phyloP scores from a whole-genome alignment of 2,113 vertebrate species.

The Sinocyclocheilus anophthalmus region DNA sequence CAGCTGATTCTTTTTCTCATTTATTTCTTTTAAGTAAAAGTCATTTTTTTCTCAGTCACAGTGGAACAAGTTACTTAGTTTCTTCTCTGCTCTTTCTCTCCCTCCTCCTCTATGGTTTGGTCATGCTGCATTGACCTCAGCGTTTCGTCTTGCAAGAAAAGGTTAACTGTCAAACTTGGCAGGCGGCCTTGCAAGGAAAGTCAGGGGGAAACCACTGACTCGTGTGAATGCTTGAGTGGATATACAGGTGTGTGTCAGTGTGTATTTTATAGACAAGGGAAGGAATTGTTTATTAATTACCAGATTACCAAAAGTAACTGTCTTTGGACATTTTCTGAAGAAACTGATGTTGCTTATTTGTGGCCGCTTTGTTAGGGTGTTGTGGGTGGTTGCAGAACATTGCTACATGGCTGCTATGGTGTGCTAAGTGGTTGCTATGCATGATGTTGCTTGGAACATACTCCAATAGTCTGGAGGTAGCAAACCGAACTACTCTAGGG shows the following conservation, averaged over 20 bases:
- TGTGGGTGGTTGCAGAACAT: neutral
- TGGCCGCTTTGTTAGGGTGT: neutral
- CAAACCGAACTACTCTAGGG: neutral
- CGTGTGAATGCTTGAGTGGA: conserved; percentile 52
- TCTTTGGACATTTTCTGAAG: neutral
- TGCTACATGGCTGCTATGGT: neutral
- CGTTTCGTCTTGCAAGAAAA: conserved; percentile 42
- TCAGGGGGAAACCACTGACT: conserved; percentile 60
- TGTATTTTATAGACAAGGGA: conserved; percentile 39
- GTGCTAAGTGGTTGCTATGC: neutral
- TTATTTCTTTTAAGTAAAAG: neutral
- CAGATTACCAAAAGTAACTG: neutral
- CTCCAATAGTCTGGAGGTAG: neutral
- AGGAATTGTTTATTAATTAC: neutral
- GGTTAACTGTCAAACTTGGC: conserved; percentile 53
- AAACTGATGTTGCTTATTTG: neutral
- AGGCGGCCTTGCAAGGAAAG: conserved; percentile 30
- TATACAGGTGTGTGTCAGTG: conserved; percentile 57
- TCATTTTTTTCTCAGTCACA: neutral
- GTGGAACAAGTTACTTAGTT: conserved; percentile 21
- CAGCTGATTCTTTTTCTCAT: neutral
- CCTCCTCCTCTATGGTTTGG: conserved; percentile 14
- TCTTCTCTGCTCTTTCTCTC: neutral
- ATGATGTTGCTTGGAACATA: neutral
- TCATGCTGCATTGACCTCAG: conserved; percentile 34